These are phyloP conservation scores for Byasa hedistus DNA, from an alignment of 2,888 invertebrate genomes.

Conservation along the genomic window DNA sequence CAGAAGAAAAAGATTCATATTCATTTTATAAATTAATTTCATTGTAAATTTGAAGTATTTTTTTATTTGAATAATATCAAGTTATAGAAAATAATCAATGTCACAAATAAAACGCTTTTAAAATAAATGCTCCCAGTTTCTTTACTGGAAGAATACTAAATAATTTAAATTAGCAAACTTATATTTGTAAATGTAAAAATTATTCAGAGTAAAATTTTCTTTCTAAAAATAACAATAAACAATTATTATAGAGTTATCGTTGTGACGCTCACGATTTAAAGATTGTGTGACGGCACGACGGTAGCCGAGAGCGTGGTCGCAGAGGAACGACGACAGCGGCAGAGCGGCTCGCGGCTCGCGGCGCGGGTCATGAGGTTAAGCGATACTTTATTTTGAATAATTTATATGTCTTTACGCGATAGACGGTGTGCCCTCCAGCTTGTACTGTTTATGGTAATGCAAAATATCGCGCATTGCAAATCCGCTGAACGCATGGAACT, in stretches of 20 bases:
- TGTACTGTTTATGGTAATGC: slow-evolving; percentile 79
- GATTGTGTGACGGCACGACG: slow-evolving; percentile 30
- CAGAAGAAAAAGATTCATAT: too few relatives aligned
- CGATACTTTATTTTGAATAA: slow-evolving; percentile 81
- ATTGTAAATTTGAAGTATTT: too few relatives aligned
- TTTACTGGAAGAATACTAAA: too few relatives aligned
- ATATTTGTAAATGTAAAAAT: neutral
- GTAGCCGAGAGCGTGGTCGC: slow-evolving; percentile 35
- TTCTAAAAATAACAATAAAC: neutral
- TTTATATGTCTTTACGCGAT: slow-evolving; percentile 78
- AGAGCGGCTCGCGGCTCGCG: slow-evolving; percentile 46
- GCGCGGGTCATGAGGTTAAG: slow-evolving; percentile 73
- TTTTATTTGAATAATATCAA: too few relatives aligned
- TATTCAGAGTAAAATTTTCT: neutral
- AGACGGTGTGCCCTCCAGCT: slow-evolving; percentile 77
- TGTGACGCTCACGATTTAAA: slow-evolving; percentile 27
- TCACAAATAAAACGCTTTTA: too few relatives aligned
- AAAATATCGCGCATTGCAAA: slow-evolving; percentile 79
- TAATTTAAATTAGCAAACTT: too few relatives aligned
- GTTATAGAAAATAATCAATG: too few relatives aligned
- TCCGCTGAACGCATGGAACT: slow-evolving; percentile 69
- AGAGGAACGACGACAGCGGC: slow-evolving; percentile 34
- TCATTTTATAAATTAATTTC: too few relatives aligned
- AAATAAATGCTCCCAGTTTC: too few relatives aligned
- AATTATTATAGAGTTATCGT: slow-evolving; percentile 9